phyloP scores from a whole-genome alignment of 2,113 vertebrate species.

The Struthidea cinerea region DNA sequence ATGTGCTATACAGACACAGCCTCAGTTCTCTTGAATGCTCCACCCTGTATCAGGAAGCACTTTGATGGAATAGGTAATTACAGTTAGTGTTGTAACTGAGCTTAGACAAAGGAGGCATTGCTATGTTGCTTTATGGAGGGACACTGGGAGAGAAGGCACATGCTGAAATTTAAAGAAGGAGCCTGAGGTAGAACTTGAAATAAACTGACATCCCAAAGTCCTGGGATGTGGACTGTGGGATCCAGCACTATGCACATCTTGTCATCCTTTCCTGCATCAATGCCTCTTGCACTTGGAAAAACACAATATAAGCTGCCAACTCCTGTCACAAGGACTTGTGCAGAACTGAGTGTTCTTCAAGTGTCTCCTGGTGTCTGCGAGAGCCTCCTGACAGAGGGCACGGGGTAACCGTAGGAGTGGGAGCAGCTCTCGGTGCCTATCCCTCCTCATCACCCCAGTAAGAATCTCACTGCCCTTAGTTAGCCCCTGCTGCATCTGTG shows the following conservation, averaged over 20 bases:
- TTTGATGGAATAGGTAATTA: neutral
- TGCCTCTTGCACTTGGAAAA: neutral
- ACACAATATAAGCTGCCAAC: rapidly evolving
- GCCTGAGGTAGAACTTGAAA: neutral
- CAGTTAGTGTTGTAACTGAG: neutral
- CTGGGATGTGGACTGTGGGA: too few relatives aligned
- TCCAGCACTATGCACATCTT: neutral
- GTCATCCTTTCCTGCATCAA: neutral
- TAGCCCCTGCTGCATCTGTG: neutral
- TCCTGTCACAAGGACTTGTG: neutral
- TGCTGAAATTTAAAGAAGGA: neutral
- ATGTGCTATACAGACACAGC: neutral
- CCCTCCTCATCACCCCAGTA: neutral
- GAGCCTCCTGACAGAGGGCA: neutral
- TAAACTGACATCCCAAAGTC: neutral
- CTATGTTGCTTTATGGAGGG: neutral
- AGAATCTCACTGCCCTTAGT: neutral
- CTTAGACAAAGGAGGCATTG: neutral
- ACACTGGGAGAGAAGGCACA: neutral
- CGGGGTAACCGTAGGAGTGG: neutral
- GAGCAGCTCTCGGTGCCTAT: neutral
- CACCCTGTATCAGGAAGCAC: neutral
- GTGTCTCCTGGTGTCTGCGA: neutral
- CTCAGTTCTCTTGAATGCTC: neutral
- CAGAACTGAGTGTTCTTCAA: neutral